phyloP scores from a whole-genome alignment of 2,888 invertebrate genomes.

The Megaustenia siamemsis region DNA sequence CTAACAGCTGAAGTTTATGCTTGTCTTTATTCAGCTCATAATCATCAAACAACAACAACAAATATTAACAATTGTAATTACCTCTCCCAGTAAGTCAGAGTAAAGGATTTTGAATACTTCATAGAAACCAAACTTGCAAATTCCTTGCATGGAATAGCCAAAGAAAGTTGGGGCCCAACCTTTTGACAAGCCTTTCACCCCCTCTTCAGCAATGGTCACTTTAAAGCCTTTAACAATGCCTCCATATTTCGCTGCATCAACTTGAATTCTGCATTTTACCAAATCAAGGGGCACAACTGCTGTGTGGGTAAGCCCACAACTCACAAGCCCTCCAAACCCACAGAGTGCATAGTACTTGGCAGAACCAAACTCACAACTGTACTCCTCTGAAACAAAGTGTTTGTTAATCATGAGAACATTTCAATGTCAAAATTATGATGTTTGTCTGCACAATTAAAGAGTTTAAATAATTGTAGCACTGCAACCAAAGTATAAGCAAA shows the following conservation, averaged over 20 bases:
- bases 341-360: constrained; percentile 93
- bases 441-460: too few species aligned
- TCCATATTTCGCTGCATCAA: constrained; percentile 95
- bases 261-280: constrained; percentile 80
- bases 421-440: too few species aligned
- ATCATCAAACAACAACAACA: not conserved
- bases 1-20: too few species aligned
- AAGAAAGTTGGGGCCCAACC: constrained; percentile 99
- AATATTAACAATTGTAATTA: constrained; percentile 59
- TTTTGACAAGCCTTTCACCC: constrained; percentile 85
- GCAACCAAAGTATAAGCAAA: too few species aligned
- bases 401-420: too few species aligned
- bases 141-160: constrained; percentile 93
- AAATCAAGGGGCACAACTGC: constrained; percentile 94
- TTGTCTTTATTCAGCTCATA: too few species aligned
- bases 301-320: constrained; percentile 92
- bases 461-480: too few species aligned
- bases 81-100: constrained; percentile 88
- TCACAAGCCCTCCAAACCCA: constrained; percentile 92
- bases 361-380: constrained; percentile 90
- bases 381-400: constrained; percentile 58
- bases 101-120: constrained; percentile 97
- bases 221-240: constrained; percentile 88
- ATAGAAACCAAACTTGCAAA: constrained; percentile 98
- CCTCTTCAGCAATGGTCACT: constrained; percentile 90